These are phyloP conservation scores for Magallana gigas DNA, from an alignment of 1,140 invertebrate species.

Conservation along the genomic window DNA sequence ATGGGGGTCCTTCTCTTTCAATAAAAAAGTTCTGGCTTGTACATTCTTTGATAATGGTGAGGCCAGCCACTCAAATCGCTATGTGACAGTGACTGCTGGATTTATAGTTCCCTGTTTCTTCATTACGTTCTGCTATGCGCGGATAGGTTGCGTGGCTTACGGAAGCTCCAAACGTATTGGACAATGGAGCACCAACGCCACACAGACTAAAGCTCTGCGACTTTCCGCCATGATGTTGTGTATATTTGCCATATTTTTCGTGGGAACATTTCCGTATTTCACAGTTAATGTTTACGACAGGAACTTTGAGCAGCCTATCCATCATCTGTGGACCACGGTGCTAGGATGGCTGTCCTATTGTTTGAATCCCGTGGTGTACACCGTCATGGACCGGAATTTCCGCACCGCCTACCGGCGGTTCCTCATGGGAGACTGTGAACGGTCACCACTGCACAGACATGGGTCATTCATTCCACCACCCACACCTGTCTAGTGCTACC, in stretches of 20 bases:
- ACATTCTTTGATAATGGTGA: slow-evolving; percentile 63
- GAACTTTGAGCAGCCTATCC: slow-evolving; percentile 58
- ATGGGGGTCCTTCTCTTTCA: slow-evolving; percentile 70
- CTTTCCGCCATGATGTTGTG: slow-evolving; percentile 72
- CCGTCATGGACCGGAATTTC: slow-evolving; percentile 70
- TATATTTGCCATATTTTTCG: slow-evolving; percentile 68
- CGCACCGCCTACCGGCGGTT: slow-evolving; percentile 66
- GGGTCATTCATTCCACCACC: not conserved
- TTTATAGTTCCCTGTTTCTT: slow-evolving; percentile 73
- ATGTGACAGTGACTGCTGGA: slow-evolving; percentile 68
- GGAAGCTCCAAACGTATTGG: slow-evolving; percentile 64
- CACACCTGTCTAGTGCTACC: not conserved
- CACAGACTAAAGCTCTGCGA: slow-evolving; percentile 60
- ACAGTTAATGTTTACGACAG: slow-evolving; percentile 66
- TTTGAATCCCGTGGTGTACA: slow-evolving; percentile 69
- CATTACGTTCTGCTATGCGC: slow-evolving; percentile 71
- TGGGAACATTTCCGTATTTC: slow-evolving; percentile 71
- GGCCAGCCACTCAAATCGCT: slow-evolving; percentile 68
- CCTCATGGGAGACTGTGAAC: slow-evolving; percentile 58
- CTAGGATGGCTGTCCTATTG: slow-evolving; percentile 68
- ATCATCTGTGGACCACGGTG: slow-evolving; percentile 68
- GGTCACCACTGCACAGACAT: slow-evolving; percentile 44
- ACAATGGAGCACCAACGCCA: slow-evolving; percentile 57
- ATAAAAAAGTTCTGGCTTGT: slow-evolving; percentile 68
- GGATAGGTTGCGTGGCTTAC: slow-evolving; percentile 71